phyloP scores from a whole-genome alignment of 1,140 invertebrate species.

The Dendrolimus kikuchii region DNA sequence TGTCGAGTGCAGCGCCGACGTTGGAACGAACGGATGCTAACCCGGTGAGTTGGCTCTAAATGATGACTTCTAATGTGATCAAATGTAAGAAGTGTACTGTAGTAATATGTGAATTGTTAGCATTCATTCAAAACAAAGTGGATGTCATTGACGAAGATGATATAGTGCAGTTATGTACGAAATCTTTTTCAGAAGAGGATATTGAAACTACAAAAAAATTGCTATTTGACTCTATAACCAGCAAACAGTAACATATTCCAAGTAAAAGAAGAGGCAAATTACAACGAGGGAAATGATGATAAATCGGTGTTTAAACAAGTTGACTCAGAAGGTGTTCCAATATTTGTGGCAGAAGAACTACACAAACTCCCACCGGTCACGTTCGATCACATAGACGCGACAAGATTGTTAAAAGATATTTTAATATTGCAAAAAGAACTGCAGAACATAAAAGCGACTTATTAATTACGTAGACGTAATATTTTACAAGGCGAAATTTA shows the following conservation, averaged over 20 bases:
- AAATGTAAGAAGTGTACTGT: conserved; percentile 11
- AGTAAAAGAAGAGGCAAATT: conserved; percentile 6
- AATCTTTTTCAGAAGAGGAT: conserved; percentile 4
- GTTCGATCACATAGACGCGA: conserved; percentile 13
- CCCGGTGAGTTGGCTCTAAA: too few species aligned
- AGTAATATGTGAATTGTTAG: conserved; percentile 10
- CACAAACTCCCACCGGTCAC: conserved; percentile 8
- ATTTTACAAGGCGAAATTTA: too few species aligned
- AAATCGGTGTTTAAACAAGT: conserved; percentile 6
- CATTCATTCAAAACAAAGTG: conserved; percentile 12
- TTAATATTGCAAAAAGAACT: too few species aligned
- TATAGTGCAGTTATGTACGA: conserved; percentile 2
- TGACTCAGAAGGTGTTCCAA: conserved; percentile 6
- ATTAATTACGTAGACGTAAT: too few species aligned
- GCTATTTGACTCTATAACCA: conserved; percentile 9
- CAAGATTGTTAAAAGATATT: conserved; percentile 13
- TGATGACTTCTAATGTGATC: too few species aligned
- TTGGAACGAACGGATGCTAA: too few species aligned
- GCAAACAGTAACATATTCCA: conserved; percentile 2
- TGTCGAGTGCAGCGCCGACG: too few species aligned
- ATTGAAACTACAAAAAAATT: conserved; percentile 7
- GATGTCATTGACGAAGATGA: conserved; percentile 9
- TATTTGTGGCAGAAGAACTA: conserved; percentile 8
- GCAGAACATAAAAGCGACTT: too few species aligned
- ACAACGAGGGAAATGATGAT: conserved; percentile 6